These are phyloP conservation scores for Drosophila virilis DNA, from an alignment of 1,140 invertebrate genomes.

Conservation along the genomic window DNA sequence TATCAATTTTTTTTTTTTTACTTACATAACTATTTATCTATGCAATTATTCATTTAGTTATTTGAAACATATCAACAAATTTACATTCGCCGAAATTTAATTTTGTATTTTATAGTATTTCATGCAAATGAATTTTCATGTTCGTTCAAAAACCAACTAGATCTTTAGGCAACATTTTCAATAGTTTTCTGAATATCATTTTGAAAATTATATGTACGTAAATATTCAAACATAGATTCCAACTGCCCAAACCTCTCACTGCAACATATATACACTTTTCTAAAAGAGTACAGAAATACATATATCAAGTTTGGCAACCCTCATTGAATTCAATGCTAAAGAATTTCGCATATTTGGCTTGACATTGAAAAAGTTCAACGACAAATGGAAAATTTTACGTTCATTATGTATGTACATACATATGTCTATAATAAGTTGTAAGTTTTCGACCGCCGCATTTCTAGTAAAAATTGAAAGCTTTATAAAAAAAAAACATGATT, in stretches of 20 bases:
- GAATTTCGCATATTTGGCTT: constrained; percentile 47
- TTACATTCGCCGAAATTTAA: neutral
- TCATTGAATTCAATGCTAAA: constrained; percentile 7
- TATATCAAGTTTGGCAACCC: constrained; percentile 12
- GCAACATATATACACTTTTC: no score
- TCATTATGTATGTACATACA: neutral
- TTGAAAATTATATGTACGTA: no score
- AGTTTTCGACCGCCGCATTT: neutral
- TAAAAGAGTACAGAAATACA: neutral
- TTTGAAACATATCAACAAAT: neutral
- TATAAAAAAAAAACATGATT: neutral
- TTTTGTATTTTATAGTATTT: neutral
- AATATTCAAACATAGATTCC: no score
- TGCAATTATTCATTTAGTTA: neutral
- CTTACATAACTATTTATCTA: neutral
- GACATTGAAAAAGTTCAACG: constrained; percentile 53
- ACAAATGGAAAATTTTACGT: constrained; percentile 35
- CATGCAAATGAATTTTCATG: neutral
- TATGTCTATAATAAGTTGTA: neutral
- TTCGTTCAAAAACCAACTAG: neutral
- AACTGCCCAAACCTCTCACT: no score
- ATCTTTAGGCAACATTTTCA: neutral
- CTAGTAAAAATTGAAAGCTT: constrained; percentile 14
- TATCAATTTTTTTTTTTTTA: neutral
- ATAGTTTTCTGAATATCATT: no score